These are phyloP conservation scores for Drosophila meridionalis DNA, from an alignment of 2,888 invertebrate species.

Conservation along the genomic window DNA sequence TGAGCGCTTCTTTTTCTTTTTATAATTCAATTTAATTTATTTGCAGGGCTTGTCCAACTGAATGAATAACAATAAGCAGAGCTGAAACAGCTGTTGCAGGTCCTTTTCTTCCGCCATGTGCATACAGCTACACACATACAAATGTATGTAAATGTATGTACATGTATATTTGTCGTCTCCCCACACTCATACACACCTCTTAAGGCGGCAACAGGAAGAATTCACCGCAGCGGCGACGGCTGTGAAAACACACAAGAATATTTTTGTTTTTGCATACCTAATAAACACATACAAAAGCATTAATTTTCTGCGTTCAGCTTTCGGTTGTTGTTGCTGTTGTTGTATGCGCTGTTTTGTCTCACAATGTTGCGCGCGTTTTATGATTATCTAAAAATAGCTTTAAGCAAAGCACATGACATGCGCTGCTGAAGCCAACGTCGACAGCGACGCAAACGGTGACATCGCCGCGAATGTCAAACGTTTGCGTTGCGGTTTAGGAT, in stretches of 20 bases:
- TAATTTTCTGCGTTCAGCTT: slow-evolving; percentile 14
- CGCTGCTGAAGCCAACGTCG: slow-evolving; percentile 16
- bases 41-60: slow-evolving; percentile 22
- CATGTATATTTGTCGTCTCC: neutral
- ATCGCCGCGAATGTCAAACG: slow-evolving; percentile 10
- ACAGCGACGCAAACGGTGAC: slow-evolving; percentile 3
- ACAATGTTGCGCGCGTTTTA: slow-evolving; percentile 42
- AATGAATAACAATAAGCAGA: slow-evolving; percentile 7
- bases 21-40: slow-evolving; percentile 17
- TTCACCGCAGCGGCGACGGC: slow-evolving; percentile 22
- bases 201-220: slow-evolving; percentile 38
- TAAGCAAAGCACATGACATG: slow-evolving; percentile 56
- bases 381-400: slow-evolving; percentile 53
- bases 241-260: slow-evolving; percentile 38
- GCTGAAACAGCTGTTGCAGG: slow-evolving; percentile 37
- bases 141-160: neutral
- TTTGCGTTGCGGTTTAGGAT: slow-evolving; percentile 39
- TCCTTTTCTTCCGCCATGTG: slow-evolving; percentile 57
- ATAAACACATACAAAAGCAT: slow-evolving; percentile 8
- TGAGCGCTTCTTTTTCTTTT: slow-evolving; percentile 8
- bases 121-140: neutral
- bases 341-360: slow-evolving; percentile 38
- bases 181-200: neutral
- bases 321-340: slow-evolving; percentile 12
- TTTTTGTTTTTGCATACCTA: slow-evolving; percentile 34